A percentile compares a stretch with the other conserved stretches of the same genome.
These are phyloP conservation scores for Hoplodrina blanda DNA, from an alignment of 2,888 invertebrate species.

Conservation along the genomic window DNA sequence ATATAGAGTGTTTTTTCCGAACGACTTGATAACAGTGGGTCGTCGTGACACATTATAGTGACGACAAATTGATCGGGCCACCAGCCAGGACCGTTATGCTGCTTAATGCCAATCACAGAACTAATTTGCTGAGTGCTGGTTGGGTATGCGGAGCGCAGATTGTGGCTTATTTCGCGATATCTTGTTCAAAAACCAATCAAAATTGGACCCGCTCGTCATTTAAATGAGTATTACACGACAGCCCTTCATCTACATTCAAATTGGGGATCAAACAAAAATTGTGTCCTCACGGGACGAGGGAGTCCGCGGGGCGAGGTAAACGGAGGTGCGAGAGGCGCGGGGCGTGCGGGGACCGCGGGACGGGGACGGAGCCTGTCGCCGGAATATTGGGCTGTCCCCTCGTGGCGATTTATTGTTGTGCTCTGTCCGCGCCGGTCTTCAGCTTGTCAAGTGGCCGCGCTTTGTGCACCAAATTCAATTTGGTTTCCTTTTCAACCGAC, in stretches of 20 bases:
- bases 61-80: conserved; percentile 3
- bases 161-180: conserved; percentile 46
- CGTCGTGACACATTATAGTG: neutral
- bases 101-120: conserved; percentile 25
- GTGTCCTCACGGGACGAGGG: conserved; percentile 52
- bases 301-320: neutral
- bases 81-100: neutral
- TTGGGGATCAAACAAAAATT: conserved; percentile 80
- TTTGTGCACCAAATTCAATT: conserved; percentile 66
- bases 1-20: no score
- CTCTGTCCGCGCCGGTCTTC: conserved; percentile 38
- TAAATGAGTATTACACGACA: conserved; percentile 74
- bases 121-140: conserved; percentile 23
- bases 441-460: conserved; percentile 45
- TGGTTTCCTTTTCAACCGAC: conserved; percentile 58
- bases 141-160: conserved; percentile 30
- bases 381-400: conserved; percentile 54
- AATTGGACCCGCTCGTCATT: conserved; percentile 67
- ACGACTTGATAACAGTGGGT: neutral
- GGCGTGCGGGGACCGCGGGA: neutral
- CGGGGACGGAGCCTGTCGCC: conserved; percentile 21
- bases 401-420: conserved; percentile 66
- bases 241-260: conserved; percentile 77
- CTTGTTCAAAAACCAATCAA: conserved; percentile 64
- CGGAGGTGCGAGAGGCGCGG: neutral